Evolutionary conservation across 2,888 invertebrate genomes (phyloP).

Genomic region (Pelosia muscerda): DNA sequence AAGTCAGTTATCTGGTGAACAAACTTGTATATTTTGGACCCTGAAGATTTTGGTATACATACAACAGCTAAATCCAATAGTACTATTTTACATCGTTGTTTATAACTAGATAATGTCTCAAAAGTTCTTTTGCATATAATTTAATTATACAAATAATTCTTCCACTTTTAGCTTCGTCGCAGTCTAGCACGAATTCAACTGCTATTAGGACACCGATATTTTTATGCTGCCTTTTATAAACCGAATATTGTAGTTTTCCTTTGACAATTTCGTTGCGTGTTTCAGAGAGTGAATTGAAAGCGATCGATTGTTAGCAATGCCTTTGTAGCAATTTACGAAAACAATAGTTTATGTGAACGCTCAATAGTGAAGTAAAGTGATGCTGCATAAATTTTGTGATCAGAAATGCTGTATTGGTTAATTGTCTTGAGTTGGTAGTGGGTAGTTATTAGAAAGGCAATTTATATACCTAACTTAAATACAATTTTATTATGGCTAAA

Average conservation of each 20-base stretch:
- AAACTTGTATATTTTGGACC: not conserved
- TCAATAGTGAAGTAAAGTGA: slow-evolving; percentile 22
- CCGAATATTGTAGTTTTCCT: slow-evolving; percentile 39
- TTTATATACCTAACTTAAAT: too few relatives aligned
- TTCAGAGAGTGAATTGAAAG: slow-evolving; percentile 28
- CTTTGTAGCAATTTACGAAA: slow-evolving; percentile 46
- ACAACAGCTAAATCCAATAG: too few relatives aligned
- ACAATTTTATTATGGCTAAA: too few relatives aligned
- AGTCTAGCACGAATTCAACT: slow-evolving; percentile 16
- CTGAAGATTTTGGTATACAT: not conserved
- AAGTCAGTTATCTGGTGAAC: too few relatives aligned
- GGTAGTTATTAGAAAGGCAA: too few relatives aligned
- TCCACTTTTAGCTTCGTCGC: not conserved
- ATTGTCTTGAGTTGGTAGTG: not conserved
- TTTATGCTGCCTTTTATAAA: slow-evolving; percentile 38
- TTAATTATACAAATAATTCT: not conserved
- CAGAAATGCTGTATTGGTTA: not conserved
- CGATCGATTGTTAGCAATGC: slow-evolving; percentile 31
- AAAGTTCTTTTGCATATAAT: not conserved
- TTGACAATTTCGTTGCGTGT: slow-evolving; percentile 40
- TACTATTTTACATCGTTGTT: too few relatives aligned
- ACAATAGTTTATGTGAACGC: slow-evolving; percentile 21
- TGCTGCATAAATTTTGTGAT: not conserved
- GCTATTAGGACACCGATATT: slow-evolving; percentile 29
- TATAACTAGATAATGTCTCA: not conserved